phyloP scores from a whole-genome alignment of 2,888 invertebrate species.

The Thalpophila matura region DNA sequence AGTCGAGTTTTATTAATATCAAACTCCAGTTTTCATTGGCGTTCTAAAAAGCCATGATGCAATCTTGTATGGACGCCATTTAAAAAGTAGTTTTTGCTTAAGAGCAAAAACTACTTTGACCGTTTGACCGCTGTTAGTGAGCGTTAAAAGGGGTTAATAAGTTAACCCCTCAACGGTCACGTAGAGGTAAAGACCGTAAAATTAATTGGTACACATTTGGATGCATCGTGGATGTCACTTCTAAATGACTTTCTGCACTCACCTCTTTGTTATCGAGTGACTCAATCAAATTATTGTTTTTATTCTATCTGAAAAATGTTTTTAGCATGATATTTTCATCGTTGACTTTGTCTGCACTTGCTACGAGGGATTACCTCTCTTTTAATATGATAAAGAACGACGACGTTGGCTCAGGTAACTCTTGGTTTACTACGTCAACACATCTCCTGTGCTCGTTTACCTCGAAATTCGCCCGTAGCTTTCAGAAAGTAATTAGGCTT shows the following conservation, averaged over 20 bases:
- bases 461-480: conserved; percentile 6
- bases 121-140: no score
- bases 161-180: conserved; percentile 16
- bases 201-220: conserved; percentile 28
- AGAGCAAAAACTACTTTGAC: no score
- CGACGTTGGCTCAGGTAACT: no score
- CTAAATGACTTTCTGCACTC: conserved; percentile 44
- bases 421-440: not conserved
- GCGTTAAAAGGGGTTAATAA: no score
- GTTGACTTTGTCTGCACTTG: conserved; percentile 4
- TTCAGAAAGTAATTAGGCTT: conserved; percentile 26
- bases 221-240: conserved; percentile 28
- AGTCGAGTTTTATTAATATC: conserved; percentile 15
- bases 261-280: conserved; percentile 15
- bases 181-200: conserved; percentile 8
- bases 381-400: not conserved
- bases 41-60: conserved; percentile 30
- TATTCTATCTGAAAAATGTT: no score
- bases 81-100: conserved; percentile 7
- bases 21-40: conserved; percentile 19
- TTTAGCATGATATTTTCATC: conserved; percentile 2
- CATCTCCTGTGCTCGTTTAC: conserved; percentile 7
- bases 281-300: conserved; percentile 22
- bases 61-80: conserved; percentile 7
- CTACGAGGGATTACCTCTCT: not conserved